Evolutionary conservation across 2,797 vertebrate species (phyloP).

Genomic region (Spondyliosoma cantharus): DNA sequence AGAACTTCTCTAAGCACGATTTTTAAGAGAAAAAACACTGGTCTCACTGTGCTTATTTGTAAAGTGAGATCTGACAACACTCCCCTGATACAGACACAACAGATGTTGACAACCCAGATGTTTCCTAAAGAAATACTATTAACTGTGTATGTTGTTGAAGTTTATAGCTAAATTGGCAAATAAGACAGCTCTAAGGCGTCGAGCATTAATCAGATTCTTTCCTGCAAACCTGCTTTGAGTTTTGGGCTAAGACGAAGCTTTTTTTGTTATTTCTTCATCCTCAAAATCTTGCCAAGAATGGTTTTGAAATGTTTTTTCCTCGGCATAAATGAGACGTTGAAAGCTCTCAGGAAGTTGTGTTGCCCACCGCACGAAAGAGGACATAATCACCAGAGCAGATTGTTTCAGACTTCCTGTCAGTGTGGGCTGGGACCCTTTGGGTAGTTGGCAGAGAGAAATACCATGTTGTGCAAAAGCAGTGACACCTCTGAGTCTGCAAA

Average conservation of each 20-base stretch:
- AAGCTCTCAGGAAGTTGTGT: conserved; percentile 36
- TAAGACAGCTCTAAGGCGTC: background rate
- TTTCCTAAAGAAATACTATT: background rate
- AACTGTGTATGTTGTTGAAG: background rate
- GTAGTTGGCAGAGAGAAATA: conserved; percentile 90
- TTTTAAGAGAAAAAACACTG: background rate
- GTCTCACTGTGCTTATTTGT: background rate
- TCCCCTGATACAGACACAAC: background rate
- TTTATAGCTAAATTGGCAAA: background rate
- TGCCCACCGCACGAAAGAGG: background rate
- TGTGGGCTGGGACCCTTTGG: conserved; percentile 17
- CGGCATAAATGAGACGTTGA: conserved; percentile 24
- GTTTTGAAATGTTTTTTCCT: conserved; percentile 8
- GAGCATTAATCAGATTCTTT: background rate
- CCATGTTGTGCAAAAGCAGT: conserved; percentile 90
- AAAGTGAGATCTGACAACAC: background rate
- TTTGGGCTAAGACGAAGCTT: background rate
- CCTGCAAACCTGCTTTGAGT: background rate
- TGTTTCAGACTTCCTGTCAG: conserved; percentile 65
- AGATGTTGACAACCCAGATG: background rate
- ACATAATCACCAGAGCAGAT: conserved; percentile 2
- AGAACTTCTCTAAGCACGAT: background rate
- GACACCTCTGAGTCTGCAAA: conserved; percentile 89
- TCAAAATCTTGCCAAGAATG: conserved; percentile 18
- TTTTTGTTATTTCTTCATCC: background rate